Evolutionary conservation across 1,140 invertebrate species (phyloP), one percentile per base, ranked within the genome.

Genomic region (Zaprionus davidi): DNA sequence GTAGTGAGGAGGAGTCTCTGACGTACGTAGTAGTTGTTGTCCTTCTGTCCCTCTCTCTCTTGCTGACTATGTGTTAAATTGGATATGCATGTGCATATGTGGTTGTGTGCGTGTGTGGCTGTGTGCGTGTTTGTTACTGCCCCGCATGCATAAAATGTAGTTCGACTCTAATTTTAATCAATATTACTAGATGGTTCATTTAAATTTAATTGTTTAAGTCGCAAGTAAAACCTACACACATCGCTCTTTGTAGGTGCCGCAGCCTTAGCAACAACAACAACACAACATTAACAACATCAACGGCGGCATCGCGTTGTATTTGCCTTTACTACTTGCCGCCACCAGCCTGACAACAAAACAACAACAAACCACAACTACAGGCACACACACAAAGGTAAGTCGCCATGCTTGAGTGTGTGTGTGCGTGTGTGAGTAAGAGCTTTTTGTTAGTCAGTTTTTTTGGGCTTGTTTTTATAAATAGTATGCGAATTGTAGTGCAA

Each of bases 181-280:
- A 88, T 88, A 88, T 68, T 81, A 60, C 57, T 66, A 77, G 83
- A 80, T 66, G 78, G 58, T 36, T 75, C 80, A 84, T 81, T 84
- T 84, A 71, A 73, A 73, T 88, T 88, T 81, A 84, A 84, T 90
- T 88, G 78, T 66, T 59, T 46, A 55, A 38, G 71, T 60, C 55
- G 51, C 46, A 58, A 77, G 67, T 66, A 59, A 84, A 64, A 70
- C 63, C 70, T 58, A 76, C 73, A 70, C 53, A 65, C 75, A 41
- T 63, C 31, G 34, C 44, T 77, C 44, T 62, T 77, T 77, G 46
- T 59, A 79, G 78, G 73, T 53, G 59, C 68, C 53, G 59, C 58
- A 51, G 44, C 46, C 65, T 59, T 68, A 65, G 44, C 63, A 55
- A 34, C 49, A 55, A 46, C 51, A 31, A 57, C 31, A 64, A 68